phyloP scores from a whole-genome alignment of 2,888 invertebrate species.

The Drosophila kambysellisi region DNA sequence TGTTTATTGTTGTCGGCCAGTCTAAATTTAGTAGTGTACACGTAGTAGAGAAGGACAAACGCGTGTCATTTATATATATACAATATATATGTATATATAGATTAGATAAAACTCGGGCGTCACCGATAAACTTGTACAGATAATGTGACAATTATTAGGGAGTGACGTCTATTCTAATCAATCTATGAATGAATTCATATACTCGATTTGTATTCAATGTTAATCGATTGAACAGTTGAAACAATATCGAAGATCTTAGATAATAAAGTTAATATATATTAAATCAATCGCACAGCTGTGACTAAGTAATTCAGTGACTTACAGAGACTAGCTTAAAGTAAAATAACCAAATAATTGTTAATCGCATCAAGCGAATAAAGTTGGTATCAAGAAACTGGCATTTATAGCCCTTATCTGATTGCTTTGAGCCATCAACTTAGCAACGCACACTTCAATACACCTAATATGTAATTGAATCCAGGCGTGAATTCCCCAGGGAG shows the following conservation, averaged over 20 bases:
- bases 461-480: conserved; percentile 57
- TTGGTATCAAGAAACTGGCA: conserved; percentile 11
- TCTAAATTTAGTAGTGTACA: conserved; percentile 42
- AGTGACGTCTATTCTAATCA: conserved; percentile 8
- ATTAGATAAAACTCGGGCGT: conserved; percentile 56
- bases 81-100: neutral
- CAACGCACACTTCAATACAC: conserved; percentile 46
- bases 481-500: conserved; percentile 54
- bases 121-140: conserved; percentile 21
- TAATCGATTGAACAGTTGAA: too few relatives aligned
- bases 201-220: neutral
- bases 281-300: neutral
- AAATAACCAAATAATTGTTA: conserved; percentile 6
- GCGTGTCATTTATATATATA: conserved; percentile 12
- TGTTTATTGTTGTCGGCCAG: conserved; percentile 17
- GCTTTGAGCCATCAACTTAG: conserved; percentile 36
- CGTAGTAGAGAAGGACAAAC: neutral
- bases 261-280: too few relatives aligned
- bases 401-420: conserved; percentile 52
- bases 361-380: neutral
- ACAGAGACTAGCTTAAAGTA: neutral
- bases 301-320: neutral
- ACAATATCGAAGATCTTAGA: too few relatives aligned
- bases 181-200: neutral
- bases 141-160: conserved; percentile 31